These are phyloP conservation scores for Mermis nigrescens DNA, from an alignment of 2,888 invertebrate species.

Conservation along the genomic window DNA sequence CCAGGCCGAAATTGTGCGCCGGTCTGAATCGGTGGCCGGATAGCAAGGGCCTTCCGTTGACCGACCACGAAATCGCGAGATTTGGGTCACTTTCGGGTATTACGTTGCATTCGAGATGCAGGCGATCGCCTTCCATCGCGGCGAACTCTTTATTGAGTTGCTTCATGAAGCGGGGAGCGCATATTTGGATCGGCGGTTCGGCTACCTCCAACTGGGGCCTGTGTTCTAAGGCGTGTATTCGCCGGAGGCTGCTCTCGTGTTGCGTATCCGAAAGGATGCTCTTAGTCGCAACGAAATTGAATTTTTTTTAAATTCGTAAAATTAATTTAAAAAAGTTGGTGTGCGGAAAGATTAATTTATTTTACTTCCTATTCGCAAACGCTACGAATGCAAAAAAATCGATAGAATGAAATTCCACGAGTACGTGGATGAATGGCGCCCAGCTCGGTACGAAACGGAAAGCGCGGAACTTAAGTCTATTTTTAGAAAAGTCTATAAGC, in stretches of 20 bases:
- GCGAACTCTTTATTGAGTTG: constrained; percentile 49
- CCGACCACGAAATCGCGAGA: constrained; percentile 71
- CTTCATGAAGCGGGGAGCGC: constrained; percentile 21
- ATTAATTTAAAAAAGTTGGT: too few relatives aligned
- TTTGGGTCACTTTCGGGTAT: constrained; percentile 72
- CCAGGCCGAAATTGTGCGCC: constrained; percentile 76
- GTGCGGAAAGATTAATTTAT: too few relatives aligned
- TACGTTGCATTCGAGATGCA: constrained; percentile 81
- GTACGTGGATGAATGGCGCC: too few relatives aligned
- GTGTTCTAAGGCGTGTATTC: constrained; percentile 37
- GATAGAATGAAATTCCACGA: too few relatives aligned
- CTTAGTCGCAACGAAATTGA: constrained; percentile 24
- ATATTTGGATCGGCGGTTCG: constrained; percentile 21
- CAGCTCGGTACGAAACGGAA: too few relatives aligned
- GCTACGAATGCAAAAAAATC: too few relatives aligned
- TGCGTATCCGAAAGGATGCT: constrained; percentile 55
- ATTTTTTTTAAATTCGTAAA: too few relatives aligned
- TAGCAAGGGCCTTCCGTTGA: constrained; percentile 57
- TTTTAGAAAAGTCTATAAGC: too few relatives aligned
- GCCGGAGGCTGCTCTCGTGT: constrained; percentile 40
- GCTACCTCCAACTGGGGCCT: constrained; percentile 20
- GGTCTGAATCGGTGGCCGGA: constrained; percentile 25
- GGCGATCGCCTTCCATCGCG: constrained; percentile 66
- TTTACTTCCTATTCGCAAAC: too few relatives aligned
- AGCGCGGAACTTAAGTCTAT: too few relatives aligned